Percentiles rank a stretch among this genome's conserved stretches.
These are phyloP conservation scores for Notocelia uddmanniana DNA, from an alignment of 2,888 invertebrate species.

Conservation along the genomic window DNA sequence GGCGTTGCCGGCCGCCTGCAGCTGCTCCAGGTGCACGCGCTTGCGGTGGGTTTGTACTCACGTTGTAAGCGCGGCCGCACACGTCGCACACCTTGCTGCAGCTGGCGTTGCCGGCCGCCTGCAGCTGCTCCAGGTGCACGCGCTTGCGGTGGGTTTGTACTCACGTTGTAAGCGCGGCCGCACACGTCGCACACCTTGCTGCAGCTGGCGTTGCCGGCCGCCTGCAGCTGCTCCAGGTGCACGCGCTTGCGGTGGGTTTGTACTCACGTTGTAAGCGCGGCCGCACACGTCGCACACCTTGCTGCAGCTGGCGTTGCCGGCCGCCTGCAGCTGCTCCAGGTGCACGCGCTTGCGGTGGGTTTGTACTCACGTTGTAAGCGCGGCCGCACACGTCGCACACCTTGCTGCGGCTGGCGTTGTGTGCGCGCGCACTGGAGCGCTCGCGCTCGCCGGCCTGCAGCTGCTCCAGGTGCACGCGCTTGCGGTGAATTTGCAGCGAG, in stretches of 20 bases:
- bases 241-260: not conserved
- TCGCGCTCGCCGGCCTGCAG: not conserved
- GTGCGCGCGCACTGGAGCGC: too few relatives aligned
- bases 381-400: conserved; percentile 34
- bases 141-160: not conserved
- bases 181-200: conserved; percentile 35
- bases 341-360: not conserved
- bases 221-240: not conserved
- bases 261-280: conserved; percentile 31
- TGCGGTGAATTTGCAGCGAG: conserved; percentile 31
- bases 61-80: too few relatives aligned
- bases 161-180: conserved; percentile 35
- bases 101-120: too few relatives aligned
- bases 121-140: not conserved
- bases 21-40: too few relatives aligned
- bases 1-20: too few relatives aligned
- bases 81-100: too few relatives aligned
- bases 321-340: not conserved
- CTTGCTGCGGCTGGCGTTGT: conserved; percentile 34
- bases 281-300: conserved; percentile 35
- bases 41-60: too few relatives aligned
- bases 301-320: too few relatives aligned
- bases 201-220: too few relatives aligned
- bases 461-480: conserved; percentile 16
- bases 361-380: conserved; percentile 27